Percentiles rank a stretch among this genome's conserved stretches.
Conservation (phyloP, 2,888 invertebrate genomes). For the Philaethria dido region DNA sequence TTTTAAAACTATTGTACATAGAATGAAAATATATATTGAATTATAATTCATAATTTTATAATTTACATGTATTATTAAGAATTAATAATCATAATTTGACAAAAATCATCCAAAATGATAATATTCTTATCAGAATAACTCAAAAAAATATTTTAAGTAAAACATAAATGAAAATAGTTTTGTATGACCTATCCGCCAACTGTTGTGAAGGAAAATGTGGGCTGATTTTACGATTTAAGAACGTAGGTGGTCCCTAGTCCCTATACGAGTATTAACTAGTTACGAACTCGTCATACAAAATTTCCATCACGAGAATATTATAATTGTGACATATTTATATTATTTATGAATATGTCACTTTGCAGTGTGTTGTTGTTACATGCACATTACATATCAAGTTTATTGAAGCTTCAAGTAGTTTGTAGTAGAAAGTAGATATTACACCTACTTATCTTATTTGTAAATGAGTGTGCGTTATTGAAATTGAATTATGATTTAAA, state of each 20-base stretch:
- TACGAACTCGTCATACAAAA: slow-evolving; percentile 9
- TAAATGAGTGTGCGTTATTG: too few species aligned
- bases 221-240: neutral
- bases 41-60: too few species aligned
- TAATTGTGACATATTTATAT: slow-evolving; percentile 19
- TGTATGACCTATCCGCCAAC: neutral
- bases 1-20: too few species aligned
- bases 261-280: neutral
- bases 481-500: too few species aligned
- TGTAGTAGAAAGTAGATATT: too few species aligned
- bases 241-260: slow-evolving; percentile 15
- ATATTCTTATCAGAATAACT: neutral
- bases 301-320: neutral
- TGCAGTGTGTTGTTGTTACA: neutral
- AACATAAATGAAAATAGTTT: neutral
- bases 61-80: too few species aligned
- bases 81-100: too few species aligned
- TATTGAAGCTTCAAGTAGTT: neutral
- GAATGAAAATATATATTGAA: too few species aligned
- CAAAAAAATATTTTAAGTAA: neutral
- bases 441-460: too few species aligned
- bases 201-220: slow-evolving; percentile 10
- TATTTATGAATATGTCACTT: neutral
- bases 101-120: neutral
- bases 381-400: neutral